phyloP scores from a whole-genome alignment of 2,113 vertebrate genomes.

The Coracopsis vasa region DNA sequence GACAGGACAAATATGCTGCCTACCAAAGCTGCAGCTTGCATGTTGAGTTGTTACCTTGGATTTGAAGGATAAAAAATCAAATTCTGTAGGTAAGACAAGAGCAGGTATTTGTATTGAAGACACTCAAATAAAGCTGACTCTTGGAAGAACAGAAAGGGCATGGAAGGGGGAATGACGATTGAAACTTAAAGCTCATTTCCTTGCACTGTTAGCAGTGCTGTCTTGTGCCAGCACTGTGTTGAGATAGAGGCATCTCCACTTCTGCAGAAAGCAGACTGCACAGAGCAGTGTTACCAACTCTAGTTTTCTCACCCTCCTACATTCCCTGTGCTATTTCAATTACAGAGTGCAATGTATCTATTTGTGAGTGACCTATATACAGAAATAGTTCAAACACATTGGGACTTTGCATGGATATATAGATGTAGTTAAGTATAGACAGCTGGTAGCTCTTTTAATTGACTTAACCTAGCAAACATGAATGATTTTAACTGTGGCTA shows the following conservation, averaged over 20 bases:
- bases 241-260: neutral
- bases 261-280: neutral
- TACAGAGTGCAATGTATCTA: neutral
- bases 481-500: neutral
- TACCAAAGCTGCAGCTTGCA: neutral
- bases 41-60: neutral
- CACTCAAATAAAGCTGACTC: neutral
- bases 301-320: neutral
- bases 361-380: constrained; percentile 15
- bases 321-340: rapidly evolving
- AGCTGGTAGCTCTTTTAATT: constrained; percentile 24
- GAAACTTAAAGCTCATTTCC: neutral
- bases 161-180: neutral
- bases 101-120: neutral
- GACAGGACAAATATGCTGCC: neutral
- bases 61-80: neutral
- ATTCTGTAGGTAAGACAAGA: neutral
- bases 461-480: neutral
- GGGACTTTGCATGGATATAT: neutral
- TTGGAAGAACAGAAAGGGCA: neutral
- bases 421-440: neutral
- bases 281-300: neutral
- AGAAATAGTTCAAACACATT: neutral
- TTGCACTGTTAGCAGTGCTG: rapidly evolving
- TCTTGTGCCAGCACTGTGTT: neutral